Base-by-base conservation (phyloP, 2,888 invertebrate species). In the Pollenia labialis region DNA sequence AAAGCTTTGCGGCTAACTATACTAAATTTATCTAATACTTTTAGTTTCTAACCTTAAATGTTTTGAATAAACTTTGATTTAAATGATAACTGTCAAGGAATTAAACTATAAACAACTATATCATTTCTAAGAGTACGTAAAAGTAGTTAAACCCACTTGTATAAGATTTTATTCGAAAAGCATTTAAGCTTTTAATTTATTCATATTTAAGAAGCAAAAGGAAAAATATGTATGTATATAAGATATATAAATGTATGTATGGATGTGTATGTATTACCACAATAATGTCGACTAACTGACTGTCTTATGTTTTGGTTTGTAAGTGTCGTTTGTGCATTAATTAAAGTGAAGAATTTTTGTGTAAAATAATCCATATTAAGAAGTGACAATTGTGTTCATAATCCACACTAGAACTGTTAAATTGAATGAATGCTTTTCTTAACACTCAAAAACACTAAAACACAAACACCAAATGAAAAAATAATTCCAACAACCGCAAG, bases 301-400 rank as follows among this genome's bases (percentile, higher is more conserved):
- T 32, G 32, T 32, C 32, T 64, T 56, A 14, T 14, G 14, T 60
- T 62, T 16, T 40, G 14, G 40, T 14, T 23, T 66, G 12, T 52
- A 50, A 32, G 46, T 68, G 18, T 82, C 12, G 18, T 68, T 68
- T 81, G 48, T 81, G 23, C 48, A 46, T 74, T 81, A 74, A 81
- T 68, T 81, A 81, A 74, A 75, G 58, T 75, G 60, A 60, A 18
- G 52, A 44, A 66, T 11, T 74, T 74, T 56, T 68, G 74, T 81
- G 74, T 68, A 52, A 75, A 75, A 81, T 68, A 75, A 74, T 81
- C 74, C 58, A 50, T 50, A 58, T 68, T 75, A 74, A 68, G 64
- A 68, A 82, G 82, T 82, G 75, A 46, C 60, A 75, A 76, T 75
- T 76, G 75, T 75, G 52, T 60, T 82, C 68, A 82, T 69, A 69